phyloP scores from a whole-genome alignment of 2,888 invertebrate genomes.

The Aproaerema taeniolella region DNA sequence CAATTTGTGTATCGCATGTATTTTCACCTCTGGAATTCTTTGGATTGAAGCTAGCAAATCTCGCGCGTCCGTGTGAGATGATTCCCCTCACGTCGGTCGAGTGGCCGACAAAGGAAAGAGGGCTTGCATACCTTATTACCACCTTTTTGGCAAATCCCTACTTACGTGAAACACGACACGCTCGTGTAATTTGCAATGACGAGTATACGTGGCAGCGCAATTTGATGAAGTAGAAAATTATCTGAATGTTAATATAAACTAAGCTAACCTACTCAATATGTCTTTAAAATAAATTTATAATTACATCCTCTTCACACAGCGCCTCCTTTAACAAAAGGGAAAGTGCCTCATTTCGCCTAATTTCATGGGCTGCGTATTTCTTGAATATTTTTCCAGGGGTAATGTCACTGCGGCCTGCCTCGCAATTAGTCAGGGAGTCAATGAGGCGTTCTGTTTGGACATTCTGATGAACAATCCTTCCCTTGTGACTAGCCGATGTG shows the following conservation, averaged over 20 bases:
- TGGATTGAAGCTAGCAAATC: slow-evolving; percentile 55
- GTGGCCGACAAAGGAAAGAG: slow-evolving; percentile 76
- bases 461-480: slow-evolving; percentile 67
- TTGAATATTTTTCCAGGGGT: slow-evolving; percentile 46
- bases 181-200: slow-evolving; percentile 55
- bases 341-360: not conserved
- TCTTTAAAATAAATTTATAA: too few relatives aligned
- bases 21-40: slow-evolving; percentile 52
- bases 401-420: slow-evolving; percentile 63
- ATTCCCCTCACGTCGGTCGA: slow-evolving; percentile 72
- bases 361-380: slow-evolving; percentile 19
- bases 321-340: not conserved
- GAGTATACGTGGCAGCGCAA: slow-evolving; percentile 8
- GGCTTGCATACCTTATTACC: slow-evolving; percentile 75
- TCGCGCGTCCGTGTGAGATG: slow-evolving; percentile 38
- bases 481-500: slow-evolving; percentile 44
- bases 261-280: too few relatives aligned
- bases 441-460: slow-evolving; percentile 74
- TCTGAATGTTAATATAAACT: not conserved
- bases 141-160: slow-evolving; percentile 72
- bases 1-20: slow-evolving; percentile 43
- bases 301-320: too few relatives aligned
- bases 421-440: slow-evolving; percentile 74
- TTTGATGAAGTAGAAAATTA: slow-evolving; percentile 1
- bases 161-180: slow-evolving; percentile 68